These are phyloP conservation scores for Pemphigus obesinymphae DNA, from an alignment of 1,140 invertebrate genomes.

Conservation along the genomic window DNA sequence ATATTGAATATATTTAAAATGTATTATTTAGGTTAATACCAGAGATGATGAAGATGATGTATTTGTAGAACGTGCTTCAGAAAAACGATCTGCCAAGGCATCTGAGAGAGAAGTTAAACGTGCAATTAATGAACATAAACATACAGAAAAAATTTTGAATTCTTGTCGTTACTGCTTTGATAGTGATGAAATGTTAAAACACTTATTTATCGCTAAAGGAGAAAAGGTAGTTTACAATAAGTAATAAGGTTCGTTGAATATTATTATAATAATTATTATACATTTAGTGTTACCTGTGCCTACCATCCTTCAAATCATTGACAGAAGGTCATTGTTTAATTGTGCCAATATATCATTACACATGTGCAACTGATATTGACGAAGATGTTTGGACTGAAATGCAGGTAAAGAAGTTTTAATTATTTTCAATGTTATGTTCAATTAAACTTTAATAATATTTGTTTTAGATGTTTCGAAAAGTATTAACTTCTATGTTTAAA, in stretches of 20 bases:
- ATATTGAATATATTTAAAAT: too few relatives aligned
- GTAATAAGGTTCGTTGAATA: background rate
- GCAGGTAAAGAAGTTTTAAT: constrained; percentile 56
- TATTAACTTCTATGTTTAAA: constrained; percentile 72
- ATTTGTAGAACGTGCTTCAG: constrained; percentile 69
- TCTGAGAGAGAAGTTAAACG: constrained; percentile 58
- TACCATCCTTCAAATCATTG: constrained; percentile 74
- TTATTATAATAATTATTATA: background rate
- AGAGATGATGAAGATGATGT: constrained; percentile 64
- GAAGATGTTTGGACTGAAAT: constrained; percentile 92
- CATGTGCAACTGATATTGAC: constrained; percentile 74
- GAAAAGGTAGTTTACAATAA: constrained; percentile 57
- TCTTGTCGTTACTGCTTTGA: constrained; percentile 80
- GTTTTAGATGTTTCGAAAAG: constrained; percentile 65
- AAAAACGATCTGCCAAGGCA: constrained; percentile 57
- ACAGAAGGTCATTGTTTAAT: constrained; percentile 85
- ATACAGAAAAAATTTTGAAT: constrained; percentile 65
- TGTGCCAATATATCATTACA: constrained; percentile 73
- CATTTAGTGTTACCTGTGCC: constrained; percentile 61
- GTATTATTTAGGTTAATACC: constrained; percentile 29
- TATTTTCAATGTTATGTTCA: constrained; percentile 26
- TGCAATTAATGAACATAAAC: constrained; percentile 70
- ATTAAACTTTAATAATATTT: constrained; percentile 42
- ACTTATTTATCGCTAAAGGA: constrained; percentile 79
- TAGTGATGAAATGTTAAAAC: constrained; percentile 72